Evolutionary conservation across 2,888 invertebrate species (phyloP).

Genomic region (Cephus nigrinus): DNA sequence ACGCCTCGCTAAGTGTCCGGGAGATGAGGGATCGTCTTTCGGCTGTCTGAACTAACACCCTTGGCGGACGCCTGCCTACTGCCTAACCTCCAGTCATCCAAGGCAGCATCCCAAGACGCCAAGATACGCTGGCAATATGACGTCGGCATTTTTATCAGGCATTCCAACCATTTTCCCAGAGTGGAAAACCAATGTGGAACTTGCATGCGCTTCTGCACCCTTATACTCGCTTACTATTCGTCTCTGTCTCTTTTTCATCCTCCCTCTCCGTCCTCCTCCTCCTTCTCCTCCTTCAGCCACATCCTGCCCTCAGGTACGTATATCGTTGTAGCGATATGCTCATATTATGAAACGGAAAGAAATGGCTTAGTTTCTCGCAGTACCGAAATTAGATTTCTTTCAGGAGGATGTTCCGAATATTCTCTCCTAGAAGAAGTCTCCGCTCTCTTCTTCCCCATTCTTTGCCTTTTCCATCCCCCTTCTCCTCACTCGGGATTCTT

Average conservation of each 20-base stretch:
- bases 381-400: constrained; percentile 56
- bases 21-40: constrained; percentile 23
- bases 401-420: constrained; percentile 52
- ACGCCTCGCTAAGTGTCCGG: constrained; percentile 28
- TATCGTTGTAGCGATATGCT: constrained; percentile 15
- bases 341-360: constrained; percentile 40
- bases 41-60: constrained; percentile 10
- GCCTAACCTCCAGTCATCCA: not conserved
- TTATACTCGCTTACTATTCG: not conserved
- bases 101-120: not conserved
- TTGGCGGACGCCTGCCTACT: not conserved
- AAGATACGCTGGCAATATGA: not conserved
- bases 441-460: not conserved
- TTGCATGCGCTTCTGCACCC: not conserved
- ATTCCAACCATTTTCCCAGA: constrained; percentile 1
- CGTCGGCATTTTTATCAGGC: not conserved
- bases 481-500: not conserved
- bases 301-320: not conserved
- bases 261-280: no score
- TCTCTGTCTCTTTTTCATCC: no score
- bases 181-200: not conserved
- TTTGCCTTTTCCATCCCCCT: constrained; percentile 22
- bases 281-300: no score
- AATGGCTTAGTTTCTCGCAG: constrained; percentile 52
- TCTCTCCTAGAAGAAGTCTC: constrained; percentile 34